Evolutionary conservation across 1,140 invertebrate genomes (phyloP).

Genomic region (Eulimnadia texana): DNA sequence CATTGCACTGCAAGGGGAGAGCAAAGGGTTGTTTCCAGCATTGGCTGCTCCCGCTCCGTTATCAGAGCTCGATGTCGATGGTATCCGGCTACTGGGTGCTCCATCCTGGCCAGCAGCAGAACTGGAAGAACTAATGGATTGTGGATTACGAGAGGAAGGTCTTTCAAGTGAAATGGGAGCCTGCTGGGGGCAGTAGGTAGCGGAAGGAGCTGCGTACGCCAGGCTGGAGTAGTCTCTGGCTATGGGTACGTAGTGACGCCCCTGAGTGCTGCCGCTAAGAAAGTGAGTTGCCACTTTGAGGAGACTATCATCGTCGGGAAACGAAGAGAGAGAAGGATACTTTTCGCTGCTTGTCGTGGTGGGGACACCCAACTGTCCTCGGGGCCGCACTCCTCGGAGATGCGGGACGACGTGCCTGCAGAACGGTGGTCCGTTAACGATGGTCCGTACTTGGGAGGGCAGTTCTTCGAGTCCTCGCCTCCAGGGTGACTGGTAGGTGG

Average conservation of each 20-base stretch:
- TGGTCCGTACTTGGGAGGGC: neutral
- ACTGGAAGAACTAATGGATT: neutral
- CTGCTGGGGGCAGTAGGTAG: neutral
- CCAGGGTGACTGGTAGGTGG: neutral
- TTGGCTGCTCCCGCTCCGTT: slow-evolving; percentile 7
- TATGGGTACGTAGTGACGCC: slow-evolving; percentile 14
- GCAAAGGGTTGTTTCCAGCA: slow-evolving; percentile 11
- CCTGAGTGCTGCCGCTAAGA: slow-evolving; percentile 11
- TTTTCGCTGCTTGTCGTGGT: neutral
- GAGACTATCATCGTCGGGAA: slow-evolving; percentile 9
- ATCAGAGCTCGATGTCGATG: slow-evolving; percentile 5
- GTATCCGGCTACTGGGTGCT: slow-evolving; percentile 5
- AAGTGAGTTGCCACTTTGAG: slow-evolving; percentile 14
- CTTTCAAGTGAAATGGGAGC: slow-evolving; percentile 4
- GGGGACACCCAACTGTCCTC: neutral
- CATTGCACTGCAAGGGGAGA: slow-evolving; percentile 15
- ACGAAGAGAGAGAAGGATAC: slow-evolving; percentile 7
- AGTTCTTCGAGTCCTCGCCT: neutral
- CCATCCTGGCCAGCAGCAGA: neutral
- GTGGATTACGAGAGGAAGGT: slow-evolving; percentile 3
- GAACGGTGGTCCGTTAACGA: neutral
- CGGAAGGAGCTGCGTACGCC: slow-evolving; percentile 1
- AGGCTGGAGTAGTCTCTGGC: slow-evolving; percentile 11
- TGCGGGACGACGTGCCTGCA: neutral
- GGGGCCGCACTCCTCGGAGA: neutral